phyloP scores from a whole-genome alignment of 2,888 invertebrate genomes.

The Sepioteuthis lessoniana region DNA sequence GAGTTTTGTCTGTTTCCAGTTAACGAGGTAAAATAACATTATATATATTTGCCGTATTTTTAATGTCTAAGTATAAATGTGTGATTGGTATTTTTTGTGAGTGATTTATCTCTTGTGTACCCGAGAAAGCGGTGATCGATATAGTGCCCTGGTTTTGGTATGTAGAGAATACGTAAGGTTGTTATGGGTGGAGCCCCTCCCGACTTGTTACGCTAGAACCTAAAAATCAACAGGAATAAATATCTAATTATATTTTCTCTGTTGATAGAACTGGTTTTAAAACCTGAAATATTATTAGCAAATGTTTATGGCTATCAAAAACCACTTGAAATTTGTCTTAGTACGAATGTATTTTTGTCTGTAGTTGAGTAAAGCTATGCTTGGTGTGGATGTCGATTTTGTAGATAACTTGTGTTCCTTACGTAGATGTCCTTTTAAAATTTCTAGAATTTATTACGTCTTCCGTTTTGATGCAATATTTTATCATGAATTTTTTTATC shows the following conservation, averaged over 20 bases:
- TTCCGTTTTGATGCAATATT: not conserved
- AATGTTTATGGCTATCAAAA: not conserved
- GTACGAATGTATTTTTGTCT: not conserved
- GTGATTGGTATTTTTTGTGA: not conserved
- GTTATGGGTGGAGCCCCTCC: not conserved
- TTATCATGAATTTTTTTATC: not conserved
- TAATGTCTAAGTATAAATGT: not conserved
- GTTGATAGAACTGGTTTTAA: not conserved
- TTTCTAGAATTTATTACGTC: not conserved
- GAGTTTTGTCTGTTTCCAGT: slow-evolving; percentile 11
- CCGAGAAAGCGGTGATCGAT: not conserved
- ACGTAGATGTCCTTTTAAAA: not conserved
- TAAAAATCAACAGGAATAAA: not conserved
- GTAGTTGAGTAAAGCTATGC: not conserved
- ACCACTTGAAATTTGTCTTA: not conserved
- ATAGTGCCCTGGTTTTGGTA: not conserved
- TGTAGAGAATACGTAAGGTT: not conserved
- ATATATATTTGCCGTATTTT: not conserved
- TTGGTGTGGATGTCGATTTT: too few relatives aligned
- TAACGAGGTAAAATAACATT: not conserved
- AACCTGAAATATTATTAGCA: not conserved
- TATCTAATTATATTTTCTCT: not conserved
- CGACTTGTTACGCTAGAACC: not conserved
- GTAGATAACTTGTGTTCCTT: not conserved
- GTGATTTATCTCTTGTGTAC: not conserved